A percentile compares a stretch with the other conserved stretches of the same genome.
These are phyloP conservation scores for Rhagonycha fulva DNA, from an alignment of 2,888 invertebrate species.

Conservation along the genomic window DNA sequence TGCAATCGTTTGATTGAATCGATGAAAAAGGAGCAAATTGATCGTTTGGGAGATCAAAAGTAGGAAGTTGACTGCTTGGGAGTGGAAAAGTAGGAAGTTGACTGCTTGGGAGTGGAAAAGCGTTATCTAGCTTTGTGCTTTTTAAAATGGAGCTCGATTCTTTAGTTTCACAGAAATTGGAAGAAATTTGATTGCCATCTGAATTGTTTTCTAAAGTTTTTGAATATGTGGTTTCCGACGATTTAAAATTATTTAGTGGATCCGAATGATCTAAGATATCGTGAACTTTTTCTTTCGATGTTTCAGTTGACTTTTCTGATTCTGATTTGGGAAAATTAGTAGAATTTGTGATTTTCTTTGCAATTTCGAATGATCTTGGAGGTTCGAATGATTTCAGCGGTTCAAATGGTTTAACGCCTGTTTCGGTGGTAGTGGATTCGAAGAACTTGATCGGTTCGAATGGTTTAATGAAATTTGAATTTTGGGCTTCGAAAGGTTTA, in stretches of 20 bases:
- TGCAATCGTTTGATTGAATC: neutral
- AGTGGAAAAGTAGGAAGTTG: neutral
- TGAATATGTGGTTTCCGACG: neutral
- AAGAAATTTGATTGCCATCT: neutral
- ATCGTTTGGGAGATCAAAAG: neutral
- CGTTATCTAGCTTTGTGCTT: neutral
- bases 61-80: neutral
- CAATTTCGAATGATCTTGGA: constrained; percentile 49
- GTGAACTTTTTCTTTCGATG: neutral
- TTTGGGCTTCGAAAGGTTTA: neutral
- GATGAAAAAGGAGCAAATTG: neutral
- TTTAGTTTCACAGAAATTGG: neutral
- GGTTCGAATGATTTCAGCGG: constrained; percentile 40
- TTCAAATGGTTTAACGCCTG: neutral
- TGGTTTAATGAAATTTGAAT: neutral
- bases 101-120: neutral
- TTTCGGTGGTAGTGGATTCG: neutral
- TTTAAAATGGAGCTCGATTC: neutral
- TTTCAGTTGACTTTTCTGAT: neutral
- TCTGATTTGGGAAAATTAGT: neutral
- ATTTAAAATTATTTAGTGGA: neutral
- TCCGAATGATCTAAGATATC: neutral
- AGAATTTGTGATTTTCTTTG: constrained; percentile 41
- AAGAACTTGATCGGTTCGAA: neutral
- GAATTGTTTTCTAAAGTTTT: neutral